Evolutionary conservation across 2,888 invertebrate species (phyloP).

Genomic region (Drosophila basisetae): DNA sequence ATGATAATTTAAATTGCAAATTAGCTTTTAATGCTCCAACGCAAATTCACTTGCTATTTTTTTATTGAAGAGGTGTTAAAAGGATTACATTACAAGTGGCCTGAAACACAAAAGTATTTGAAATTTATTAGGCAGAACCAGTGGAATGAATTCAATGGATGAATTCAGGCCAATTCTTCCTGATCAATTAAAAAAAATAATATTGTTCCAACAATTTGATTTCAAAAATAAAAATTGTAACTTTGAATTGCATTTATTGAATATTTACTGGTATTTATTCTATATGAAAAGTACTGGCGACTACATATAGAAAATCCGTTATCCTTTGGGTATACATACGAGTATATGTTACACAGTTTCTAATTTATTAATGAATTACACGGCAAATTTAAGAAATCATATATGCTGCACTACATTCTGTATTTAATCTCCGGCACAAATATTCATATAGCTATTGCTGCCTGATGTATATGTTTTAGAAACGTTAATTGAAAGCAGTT

Average conservation of each 20-base stretch:
- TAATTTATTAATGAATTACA: background rate
- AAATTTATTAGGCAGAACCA: background rate
- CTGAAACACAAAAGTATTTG: background rate
- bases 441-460: background rate
- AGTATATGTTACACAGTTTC: background rate
- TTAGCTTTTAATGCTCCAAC: conserved; percentile 52
- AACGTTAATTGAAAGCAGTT: conserved; percentile 17
- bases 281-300: too few relatives aligned
- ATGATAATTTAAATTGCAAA: conserved; percentile 52
- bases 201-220: too few relatives aligned
- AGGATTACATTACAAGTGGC: background rate
- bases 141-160: background rate
- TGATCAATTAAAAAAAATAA: background rate
- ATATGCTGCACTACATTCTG: background rate
- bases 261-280: too few relatives aligned
- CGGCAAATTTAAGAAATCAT: background rate
- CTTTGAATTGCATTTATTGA: too few relatives aligned
- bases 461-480: conserved; percentile 1
- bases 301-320: background rate
- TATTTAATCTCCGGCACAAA: background rate
- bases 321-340: background rate
- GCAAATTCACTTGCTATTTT: background rate
- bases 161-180: background rate
- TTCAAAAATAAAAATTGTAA: too few relatives aligned
- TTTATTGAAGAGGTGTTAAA: conserved; percentile 4